These are phyloP conservation scores for Apamea monoglypha DNA, from an alignment of 2,888 invertebrate species.

Conservation along the genomic window DNA sequence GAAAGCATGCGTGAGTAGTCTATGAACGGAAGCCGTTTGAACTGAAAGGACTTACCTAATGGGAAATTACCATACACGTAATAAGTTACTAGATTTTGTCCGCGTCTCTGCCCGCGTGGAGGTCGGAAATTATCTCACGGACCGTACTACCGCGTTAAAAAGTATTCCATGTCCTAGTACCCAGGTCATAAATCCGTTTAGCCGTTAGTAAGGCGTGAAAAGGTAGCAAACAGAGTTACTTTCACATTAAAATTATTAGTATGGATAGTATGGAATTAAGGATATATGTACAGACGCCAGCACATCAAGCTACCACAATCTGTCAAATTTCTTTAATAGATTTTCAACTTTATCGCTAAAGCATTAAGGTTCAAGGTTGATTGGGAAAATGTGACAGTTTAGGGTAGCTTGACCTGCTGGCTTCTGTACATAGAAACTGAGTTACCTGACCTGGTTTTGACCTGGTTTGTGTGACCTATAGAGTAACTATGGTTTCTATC, in stretches of 20 bases:
- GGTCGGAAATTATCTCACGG: background rate
- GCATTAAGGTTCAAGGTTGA: no score
- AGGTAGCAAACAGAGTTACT: background rate
- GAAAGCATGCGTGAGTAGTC: conserved; percentile 61
- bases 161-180: background rate
- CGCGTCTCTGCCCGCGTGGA: background rate
- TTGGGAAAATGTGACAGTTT: no score
- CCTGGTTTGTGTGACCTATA: no score
- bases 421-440: background rate
- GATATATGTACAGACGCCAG: no score
- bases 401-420: no score
- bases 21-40: conserved; percentile 44
- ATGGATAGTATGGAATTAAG: background rate
- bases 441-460: no score
- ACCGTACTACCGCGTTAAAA: background rate
- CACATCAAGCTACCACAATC: no score
- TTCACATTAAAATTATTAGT: background rate
- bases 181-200: background rate
- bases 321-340: no score
- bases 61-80: conserved; percentile 19
- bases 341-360: no score
- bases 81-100: background rate
- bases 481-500: no score
- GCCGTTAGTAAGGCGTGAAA: background rate
- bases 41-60: conserved; percentile 33